phyloP scores from a whole-genome alignment of 2,888 invertebrate species.

The Caenorhabditis drosophilae region DNA sequence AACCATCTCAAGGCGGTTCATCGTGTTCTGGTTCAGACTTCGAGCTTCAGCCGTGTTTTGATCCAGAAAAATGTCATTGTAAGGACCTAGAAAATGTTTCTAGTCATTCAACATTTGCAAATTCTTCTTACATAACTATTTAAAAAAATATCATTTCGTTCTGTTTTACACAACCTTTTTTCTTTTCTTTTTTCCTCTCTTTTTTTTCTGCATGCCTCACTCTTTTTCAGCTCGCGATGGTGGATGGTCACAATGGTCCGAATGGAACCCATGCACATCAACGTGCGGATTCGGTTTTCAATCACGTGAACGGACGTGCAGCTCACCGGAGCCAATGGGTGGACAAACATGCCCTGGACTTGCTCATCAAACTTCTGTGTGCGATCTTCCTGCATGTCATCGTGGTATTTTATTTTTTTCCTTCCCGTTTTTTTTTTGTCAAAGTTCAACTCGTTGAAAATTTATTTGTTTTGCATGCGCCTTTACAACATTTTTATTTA shows the following conservation, averaged over 20 bases:
- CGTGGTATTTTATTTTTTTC: constrained; percentile 22
- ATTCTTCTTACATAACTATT: not conserved
- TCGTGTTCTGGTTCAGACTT: constrained; percentile 67
- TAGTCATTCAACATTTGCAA: too few species aligned
- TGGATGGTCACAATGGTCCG: constrained; percentile 61
- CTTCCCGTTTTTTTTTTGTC: constrained; percentile 8
- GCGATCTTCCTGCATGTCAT: constrained; percentile 46
- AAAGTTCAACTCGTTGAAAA: not conserved
- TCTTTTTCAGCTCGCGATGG: constrained; percentile 54
- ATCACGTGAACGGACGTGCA: constrained; percentile 55
- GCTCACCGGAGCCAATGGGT: constrained; percentile 45
- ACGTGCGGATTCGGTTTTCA: constrained; percentile 63
- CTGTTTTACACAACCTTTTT: not conserved
- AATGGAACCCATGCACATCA: constrained; percentile 64
- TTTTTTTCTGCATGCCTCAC: constrained; percentile 22
- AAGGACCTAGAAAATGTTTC: constrained; percentile 26
- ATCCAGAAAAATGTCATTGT: constrained; percentile 56
- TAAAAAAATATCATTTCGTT: constrained; percentile 2
- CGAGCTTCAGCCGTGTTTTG: constrained; percentile 63
- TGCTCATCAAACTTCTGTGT: constrained; percentile 60
- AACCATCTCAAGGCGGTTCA: constrained; percentile 62
- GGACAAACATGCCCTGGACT: constrained; percentile 58
- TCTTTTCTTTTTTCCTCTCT: not conserved
- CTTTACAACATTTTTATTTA: not conserved
- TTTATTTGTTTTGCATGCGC: not conserved